These are phyloP conservation scores for Drosophila sucinea DNA, from an alignment of 1,140 invertebrate genomes.

Conservation along the genomic window DNA sequence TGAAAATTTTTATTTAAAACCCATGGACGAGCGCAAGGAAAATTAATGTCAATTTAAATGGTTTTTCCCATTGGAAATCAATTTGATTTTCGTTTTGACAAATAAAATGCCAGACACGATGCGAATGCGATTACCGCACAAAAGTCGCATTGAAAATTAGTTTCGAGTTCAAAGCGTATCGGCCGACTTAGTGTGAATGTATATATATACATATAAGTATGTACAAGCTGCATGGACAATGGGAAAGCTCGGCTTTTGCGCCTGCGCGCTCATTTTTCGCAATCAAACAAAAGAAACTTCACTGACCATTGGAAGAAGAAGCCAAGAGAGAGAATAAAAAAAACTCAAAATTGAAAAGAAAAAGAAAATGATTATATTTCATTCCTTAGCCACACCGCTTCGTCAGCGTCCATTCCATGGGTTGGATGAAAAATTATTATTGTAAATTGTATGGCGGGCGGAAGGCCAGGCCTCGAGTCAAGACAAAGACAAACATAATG, in stretches of 20 bases:
- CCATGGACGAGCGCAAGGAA: constrained; percentile 45
- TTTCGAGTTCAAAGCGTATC: constrained; percentile 20
- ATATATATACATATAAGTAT: not conserved
- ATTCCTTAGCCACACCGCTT: not conserved
- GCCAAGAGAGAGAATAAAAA: too few relatives aligned
- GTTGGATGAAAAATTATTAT: constrained; percentile 74
- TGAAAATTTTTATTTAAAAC: constrained; percentile 58
- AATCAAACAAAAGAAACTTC: constrained; percentile 53
- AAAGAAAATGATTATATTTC: constrained; percentile 49
- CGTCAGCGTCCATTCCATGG: constrained; percentile 7
- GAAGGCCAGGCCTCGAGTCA: constrained; percentile 3
- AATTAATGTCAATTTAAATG: constrained; percentile 70
- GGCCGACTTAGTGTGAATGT: constrained; percentile 6
- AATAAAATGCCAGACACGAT: constrained; percentile 40
- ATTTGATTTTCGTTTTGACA: constrained; percentile 32
- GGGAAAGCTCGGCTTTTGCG: constrained; percentile 17
- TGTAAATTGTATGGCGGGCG: constrained; percentile 50
- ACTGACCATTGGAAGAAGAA: constrained; percentile 23
- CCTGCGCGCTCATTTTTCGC: constrained; percentile 39
- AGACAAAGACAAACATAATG: constrained; percentile 57
- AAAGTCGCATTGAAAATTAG: constrained; percentile 10
- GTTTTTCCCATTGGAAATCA: constrained; percentile 44
- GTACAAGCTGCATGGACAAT: constrained; percentile 2
- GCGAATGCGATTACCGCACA: constrained; percentile 44
- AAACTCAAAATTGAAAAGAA: constrained; percentile 17